These are phyloP conservation scores for Odontomachus brunneus DNA, from an alignment of 1,140 invertebrate species.

Conservation along the genomic window DNA sequence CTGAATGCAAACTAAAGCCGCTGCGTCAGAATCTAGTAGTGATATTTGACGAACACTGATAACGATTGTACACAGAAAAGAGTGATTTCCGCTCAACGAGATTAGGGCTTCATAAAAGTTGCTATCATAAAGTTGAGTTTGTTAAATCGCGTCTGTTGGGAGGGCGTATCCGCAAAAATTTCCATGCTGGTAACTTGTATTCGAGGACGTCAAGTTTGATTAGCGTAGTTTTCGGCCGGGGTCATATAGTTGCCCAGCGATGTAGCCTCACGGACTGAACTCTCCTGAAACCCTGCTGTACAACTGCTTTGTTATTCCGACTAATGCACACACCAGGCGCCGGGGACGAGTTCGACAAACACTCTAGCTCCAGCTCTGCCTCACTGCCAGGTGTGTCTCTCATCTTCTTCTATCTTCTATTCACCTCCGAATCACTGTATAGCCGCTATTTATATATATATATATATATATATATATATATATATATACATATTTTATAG, in stretches of 20 bases:
- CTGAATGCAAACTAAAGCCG: too few relatives aligned
- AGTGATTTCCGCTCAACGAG: too few relatives aligned
- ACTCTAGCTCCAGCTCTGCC: constrained; percentile 89
- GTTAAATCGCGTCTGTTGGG: neutral
- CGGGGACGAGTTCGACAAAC: constrained; percentile 89
- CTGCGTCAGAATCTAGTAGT: too few relatives aligned
- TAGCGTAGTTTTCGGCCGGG: constrained; percentile 10
- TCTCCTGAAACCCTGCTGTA: constrained; percentile 80
- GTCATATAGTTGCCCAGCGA: constrained; percentile 34
- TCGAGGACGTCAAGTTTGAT: neutral
- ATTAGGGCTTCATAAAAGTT: too few relatives aligned
- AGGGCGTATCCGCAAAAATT: constrained; percentile 11
- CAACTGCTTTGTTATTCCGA: constrained; percentile 84
- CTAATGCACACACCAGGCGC: constrained; percentile 84
- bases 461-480: constrained; percentile 28
- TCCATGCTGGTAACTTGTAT: neutral
- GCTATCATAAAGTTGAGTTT: too few relatives aligned
- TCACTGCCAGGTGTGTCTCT: constrained; percentile 88
- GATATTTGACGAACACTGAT: too few relatives aligned
- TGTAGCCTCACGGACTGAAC: constrained; percentile 58
- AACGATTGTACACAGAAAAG: too few relatives aligned
- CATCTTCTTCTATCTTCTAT: constrained; percentile 77
- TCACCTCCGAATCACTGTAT: constrained; percentile 73
- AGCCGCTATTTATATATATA: constrained; percentile 55
- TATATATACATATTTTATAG: constrained; percentile 17